Evolutionary conservation across 2,888 invertebrate genomes (phyloP).

Genomic region (Taenaris catops): DNA sequence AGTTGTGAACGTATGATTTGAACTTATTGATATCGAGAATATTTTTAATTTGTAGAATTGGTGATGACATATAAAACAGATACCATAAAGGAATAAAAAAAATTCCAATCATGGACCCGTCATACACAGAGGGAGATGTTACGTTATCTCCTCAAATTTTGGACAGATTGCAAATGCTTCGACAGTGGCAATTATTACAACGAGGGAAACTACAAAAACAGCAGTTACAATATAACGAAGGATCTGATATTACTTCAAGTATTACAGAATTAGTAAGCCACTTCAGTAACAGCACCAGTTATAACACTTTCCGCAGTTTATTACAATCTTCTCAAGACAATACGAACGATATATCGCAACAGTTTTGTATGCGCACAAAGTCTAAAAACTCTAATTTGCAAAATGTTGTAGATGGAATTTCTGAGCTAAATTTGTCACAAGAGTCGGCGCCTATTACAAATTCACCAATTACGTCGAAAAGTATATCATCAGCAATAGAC

Average conservation of each 20-base stretch:
- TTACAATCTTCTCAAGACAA: conserved; percentile 45
- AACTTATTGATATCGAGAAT: too few species aligned
- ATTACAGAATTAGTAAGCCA: conserved; percentile 66
- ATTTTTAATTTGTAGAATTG: too few species aligned
- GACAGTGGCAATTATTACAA: conserved; percentile 60
- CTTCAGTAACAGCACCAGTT: conserved; percentile 63
- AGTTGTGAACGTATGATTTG: too few species aligned
- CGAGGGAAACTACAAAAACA: conserved; percentile 69
- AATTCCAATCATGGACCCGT: conserved; percentile 47
- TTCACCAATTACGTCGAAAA: conserved; percentile 46
- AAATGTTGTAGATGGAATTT: conserved; percentile 66
- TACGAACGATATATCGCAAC: conserved; percentile 36
- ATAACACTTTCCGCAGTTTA: conserved; percentile 64
- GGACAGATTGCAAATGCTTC: conserved; percentile 57
- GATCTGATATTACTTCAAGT: conserved; percentile 49
- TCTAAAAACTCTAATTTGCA: conserved; percentile 41
- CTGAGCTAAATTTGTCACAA: conserved; percentile 60
- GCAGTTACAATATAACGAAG: conserved; percentile 50
- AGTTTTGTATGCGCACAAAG: conserved; percentile 29
- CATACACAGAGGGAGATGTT: conserved; percentile 57
- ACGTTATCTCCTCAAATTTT: conserved; percentile 66
- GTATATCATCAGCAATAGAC: conserved; percentile 29
- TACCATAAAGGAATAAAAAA: too few species aligned
- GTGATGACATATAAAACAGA: too few species aligned
- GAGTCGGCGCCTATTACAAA: conserved; percentile 55